Conservation (phyloP, 2,888 invertebrate genomes). For the Drosophila austrosaltans region DNA sequence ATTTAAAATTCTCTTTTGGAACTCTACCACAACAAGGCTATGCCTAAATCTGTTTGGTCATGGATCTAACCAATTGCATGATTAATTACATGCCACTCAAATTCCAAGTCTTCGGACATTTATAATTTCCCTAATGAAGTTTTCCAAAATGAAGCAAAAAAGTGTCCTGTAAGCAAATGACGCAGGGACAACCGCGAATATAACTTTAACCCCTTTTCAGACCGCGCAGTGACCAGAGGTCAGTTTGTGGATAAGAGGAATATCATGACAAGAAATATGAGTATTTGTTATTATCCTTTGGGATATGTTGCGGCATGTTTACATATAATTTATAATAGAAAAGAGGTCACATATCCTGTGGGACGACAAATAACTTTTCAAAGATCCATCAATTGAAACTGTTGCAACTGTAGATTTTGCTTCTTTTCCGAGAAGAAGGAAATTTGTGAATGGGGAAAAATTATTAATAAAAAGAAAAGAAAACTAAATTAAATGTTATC, state of each 20-base stretch:
- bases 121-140: constrained; percentile 41
- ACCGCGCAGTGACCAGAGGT: constrained; percentile 59
- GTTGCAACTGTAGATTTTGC: background rate
- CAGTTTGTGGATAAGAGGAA: constrained; percentile 37
- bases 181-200: constrained; percentile 64
- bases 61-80: constrained; percentile 68
- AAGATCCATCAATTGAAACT: constrained; percentile 12
- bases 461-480: constrained; percentile 21
- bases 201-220: constrained; percentile 60
- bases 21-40: constrained; percentile 51
- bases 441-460: constrained; percentile 12
- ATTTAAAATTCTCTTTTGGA: background rate
- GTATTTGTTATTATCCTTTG: constrained; percentile 65
- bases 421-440: background rate
- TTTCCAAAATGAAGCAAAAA: constrained; percentile 39
- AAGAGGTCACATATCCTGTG: constrained; percentile 15
- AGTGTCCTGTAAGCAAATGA: constrained; percentile 45
- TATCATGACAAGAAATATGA: constrained; percentile 59
- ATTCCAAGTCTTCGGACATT: constrained; percentile 39
- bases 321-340: constrained; percentile 63
- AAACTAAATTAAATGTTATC: constrained; percentile 63
- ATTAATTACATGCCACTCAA: constrained; percentile 57
- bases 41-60: constrained; percentile 63
- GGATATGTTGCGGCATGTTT: constrained; percentile 62
- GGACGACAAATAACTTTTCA: constrained; percentile 8